These are phyloP conservation scores for Noctuana brunneofusca DNA, from an alignment of 2,888 invertebrate species.

Conservation along the genomic window DNA sequence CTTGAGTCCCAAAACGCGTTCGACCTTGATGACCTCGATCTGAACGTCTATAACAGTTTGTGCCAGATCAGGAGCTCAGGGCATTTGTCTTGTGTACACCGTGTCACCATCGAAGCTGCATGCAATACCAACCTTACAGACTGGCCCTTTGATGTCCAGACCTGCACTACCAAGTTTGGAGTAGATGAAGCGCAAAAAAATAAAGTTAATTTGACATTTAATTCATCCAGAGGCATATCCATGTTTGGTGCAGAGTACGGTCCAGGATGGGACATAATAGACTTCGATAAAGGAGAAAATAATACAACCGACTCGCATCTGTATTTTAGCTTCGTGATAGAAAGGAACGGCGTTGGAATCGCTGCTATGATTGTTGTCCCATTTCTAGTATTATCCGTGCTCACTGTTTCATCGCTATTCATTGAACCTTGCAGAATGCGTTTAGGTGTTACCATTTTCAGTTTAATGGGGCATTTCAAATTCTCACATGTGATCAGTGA, in stretches of 20 bases:
- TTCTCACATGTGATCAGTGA: slow-evolving; percentile 44
- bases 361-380: slow-evolving; percentile 52
- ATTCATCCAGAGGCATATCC: slow-evolving; percentile 34
- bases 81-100: slow-evolving; percentile 36
- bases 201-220: slow-evolving; percentile 40
- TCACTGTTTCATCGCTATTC: slow-evolving; percentile 46
- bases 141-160: slow-evolving; percentile 54
- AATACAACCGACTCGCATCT: slow-evolving; percentile 42
- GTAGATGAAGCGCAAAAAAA: slow-evolving; percentile 1
- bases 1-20: slow-evolving; percentile 43
- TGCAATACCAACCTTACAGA: slow-evolving; percentile 48
- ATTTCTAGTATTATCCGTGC: slow-evolving; percentile 43
- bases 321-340: slow-evolving; percentile 48
- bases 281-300: slow-evolving; percentile 42
- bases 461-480: slow-evolving; percentile 49
- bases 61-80: slow-evolving; percentile 46
- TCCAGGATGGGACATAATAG: slow-evolving; percentile 53
- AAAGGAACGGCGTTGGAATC: slow-evolving; percentile 50
- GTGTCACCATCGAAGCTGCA: not conserved
- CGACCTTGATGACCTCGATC: slow-evolving; percentile 27
- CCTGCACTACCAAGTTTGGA: slow-evolving; percentile 47
- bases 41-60: slow-evolving; percentile 1
- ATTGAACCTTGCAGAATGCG: slow-evolving; percentile 48
- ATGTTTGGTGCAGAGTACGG: slow-evolving; percentile 48
- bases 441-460: slow-evolving; percentile 47